phyloP scores from a whole-genome alignment of 1,140 invertebrate genomes.

The Megathymus violae region DNA sequence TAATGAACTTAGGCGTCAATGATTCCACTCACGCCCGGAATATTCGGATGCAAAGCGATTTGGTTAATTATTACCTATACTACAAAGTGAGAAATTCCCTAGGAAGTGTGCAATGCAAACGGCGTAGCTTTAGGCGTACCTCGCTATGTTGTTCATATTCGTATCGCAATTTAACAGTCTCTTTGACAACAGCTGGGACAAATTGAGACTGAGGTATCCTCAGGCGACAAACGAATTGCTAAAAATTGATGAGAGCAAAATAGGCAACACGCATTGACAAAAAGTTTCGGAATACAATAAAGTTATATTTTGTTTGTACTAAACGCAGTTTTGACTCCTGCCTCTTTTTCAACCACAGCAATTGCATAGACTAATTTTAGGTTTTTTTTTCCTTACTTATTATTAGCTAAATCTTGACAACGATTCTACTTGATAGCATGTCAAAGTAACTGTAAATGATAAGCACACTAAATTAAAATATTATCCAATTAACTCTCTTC shows the following conservation, averaged over 20 bases:
- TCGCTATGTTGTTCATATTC: neutral
- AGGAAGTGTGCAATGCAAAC: neutral
- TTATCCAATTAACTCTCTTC: too few species aligned
- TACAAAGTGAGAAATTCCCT: neutral
- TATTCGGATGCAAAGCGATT: neutral
- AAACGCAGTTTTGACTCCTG: too few species aligned
- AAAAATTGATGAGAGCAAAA: slow-evolving; percentile 1
- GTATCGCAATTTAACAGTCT: slow-evolving; percentile 4
- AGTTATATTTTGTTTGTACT: too few species aligned
- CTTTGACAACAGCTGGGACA: neutral
- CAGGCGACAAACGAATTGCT: neutral
- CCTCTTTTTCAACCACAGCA: neutral
- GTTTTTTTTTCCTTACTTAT: too few species aligned
- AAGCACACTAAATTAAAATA: too few species aligned
- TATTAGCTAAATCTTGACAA: too few species aligned
- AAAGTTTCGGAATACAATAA: too few species aligned
- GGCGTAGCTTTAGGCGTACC: neutral
- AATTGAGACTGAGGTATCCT: neutral
- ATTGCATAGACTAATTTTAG: too few species aligned
- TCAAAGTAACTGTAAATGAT: too few species aligned
- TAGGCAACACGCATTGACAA: neutral
- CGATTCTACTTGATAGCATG: too few species aligned
- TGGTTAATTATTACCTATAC: neutral
- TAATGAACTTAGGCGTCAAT: neutral
- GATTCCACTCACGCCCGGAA: neutral